phyloP scores from a whole-genome alignment of 2,888 invertebrate species.

The Caenorhabditis plicata region DNA sequence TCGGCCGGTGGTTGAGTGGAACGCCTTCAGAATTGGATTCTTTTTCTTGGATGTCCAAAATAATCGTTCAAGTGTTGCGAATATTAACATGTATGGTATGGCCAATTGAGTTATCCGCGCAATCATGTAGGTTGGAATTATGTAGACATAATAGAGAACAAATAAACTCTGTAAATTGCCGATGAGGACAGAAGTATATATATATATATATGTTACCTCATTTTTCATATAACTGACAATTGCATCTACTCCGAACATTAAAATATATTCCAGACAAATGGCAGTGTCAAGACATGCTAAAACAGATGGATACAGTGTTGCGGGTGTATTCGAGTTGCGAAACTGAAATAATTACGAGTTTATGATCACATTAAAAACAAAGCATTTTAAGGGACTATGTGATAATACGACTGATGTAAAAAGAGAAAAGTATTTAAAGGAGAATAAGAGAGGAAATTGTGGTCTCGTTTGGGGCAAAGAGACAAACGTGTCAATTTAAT shows the following conservation, averaged over 20 bases:
- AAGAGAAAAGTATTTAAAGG: not conserved
- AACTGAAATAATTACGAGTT: not conserved
- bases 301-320: conserved; percentile 59
- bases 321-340: conserved; percentile 48
- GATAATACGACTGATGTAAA: not conserved
- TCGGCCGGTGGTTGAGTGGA: conserved; percentile 57
- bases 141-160: conserved; percentile 59
- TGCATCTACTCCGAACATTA: conserved; percentile 61
- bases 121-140: conserved; percentile 58
- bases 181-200: not conserved
- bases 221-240: conserved; percentile 51
- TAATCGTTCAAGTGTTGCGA: conserved; percentile 62
- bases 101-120: conserved; percentile 53
- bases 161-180: conserved; percentile 46
- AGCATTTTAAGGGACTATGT: no score
- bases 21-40: conserved; percentile 42
- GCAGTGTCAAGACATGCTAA: conserved; percentile 46
- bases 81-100: conserved; percentile 64
- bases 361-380: not conserved
- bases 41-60: conserved; percentile 54
- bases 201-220: conserved; percentile 29
- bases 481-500: no score
- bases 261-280: conserved; percentile 59
- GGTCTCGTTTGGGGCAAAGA: no score
- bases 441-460: no score